phyloP scores from a whole-genome alignment of 2,797 vertebrate genomes.

The Callimico goeldii region DNA sequence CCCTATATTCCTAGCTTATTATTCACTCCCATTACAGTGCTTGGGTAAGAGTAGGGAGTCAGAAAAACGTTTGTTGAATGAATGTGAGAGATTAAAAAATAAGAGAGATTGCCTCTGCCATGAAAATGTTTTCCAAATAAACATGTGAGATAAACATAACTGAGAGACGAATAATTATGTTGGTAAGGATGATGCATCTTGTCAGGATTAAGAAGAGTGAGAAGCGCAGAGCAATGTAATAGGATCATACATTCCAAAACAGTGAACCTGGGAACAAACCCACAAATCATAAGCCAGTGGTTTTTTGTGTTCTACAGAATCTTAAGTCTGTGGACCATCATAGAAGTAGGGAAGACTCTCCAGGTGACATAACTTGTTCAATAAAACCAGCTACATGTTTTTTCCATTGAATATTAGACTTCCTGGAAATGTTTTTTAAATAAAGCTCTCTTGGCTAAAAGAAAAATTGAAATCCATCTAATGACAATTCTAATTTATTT shows the following conservation, averaged over 20 bases:
- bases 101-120: not conserved
- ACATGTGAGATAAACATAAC: not conserved
- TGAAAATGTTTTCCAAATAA: slow-evolving; percentile 1
- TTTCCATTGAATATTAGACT: not conserved
- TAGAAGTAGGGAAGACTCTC: not conserved
- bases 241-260: not conserved
- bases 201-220: not conserved
- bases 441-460: not conserved
- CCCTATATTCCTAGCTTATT: not conserved
- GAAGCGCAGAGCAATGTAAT: not conserved
- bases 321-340: not conserved
- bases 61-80: not conserved
- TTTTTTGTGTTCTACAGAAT: not conserved
- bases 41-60: not conserved
- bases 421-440: not conserved
- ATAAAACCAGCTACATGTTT: not conserved
- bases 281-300: not conserved
- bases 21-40: not conserved
- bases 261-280: not conserved
- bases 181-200: not conserved
- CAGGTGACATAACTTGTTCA: not conserved
- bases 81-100: not conserved
- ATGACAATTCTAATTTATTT: not conserved
- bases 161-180: not conserved
- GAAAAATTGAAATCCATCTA: not conserved